Evolutionary conservation across 2,113 vertebrate genomes (phyloP).

Genomic region (Mormyrus lacerda): DNA sequence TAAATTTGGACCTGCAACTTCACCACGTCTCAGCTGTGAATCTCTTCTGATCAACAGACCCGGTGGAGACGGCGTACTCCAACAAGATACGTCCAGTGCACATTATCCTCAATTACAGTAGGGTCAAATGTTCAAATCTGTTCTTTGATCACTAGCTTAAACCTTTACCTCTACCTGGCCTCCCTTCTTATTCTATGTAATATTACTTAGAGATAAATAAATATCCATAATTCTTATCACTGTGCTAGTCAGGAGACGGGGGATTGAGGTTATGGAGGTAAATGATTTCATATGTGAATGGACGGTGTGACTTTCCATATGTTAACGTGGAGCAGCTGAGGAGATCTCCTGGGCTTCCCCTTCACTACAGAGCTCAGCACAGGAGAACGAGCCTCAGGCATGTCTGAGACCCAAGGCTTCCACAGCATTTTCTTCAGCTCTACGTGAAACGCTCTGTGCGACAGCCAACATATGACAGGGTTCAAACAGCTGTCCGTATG

Average conservation of each 20-base stretch:
- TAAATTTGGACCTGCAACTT: no score
- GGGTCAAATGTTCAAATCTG: neutral
- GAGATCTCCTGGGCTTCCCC: neutral
- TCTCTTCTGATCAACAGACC: no score
- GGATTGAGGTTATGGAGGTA: neutral
- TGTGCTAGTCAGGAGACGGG: neutral
- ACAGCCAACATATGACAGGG: conserved; percentile 43
- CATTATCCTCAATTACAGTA: neutral
- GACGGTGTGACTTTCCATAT: neutral
- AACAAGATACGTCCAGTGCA: neutral
- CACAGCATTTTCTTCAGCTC: conserved; percentile 18
- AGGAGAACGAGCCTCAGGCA: neutral
- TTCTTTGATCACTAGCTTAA: neutral
- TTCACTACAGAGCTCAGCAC: neutral
- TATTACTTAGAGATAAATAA: neutral
- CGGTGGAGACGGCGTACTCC: no score
- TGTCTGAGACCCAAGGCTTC: neutral
- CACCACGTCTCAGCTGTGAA: no score
- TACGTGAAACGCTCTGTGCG: conserved; percentile 31
- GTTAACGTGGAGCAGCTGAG: neutral
- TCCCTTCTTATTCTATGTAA: neutral
- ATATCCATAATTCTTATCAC: neutral
- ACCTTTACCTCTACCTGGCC: neutral
- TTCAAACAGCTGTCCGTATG: conserved; percentile 44
- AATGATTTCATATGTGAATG: neutral